Conservation (phyloP, 2,113 vertebrate genomes). For the Galbula dea region DNA sequence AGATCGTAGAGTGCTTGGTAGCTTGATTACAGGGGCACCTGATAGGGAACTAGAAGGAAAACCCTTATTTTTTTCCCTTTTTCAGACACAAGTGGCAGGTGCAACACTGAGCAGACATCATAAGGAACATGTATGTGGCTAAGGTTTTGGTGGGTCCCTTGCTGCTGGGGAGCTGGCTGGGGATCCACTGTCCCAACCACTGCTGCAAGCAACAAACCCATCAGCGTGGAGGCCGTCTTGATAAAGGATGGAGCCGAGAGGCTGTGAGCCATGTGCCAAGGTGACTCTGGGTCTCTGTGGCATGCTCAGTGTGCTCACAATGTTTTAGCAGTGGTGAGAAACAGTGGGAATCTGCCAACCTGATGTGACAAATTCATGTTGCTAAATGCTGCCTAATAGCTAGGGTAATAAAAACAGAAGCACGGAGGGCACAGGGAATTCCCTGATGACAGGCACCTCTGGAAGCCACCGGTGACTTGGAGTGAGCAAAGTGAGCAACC, state of each 20-base stretch:
- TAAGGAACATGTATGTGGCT: neutral
- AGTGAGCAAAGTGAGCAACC: fast-evolving
- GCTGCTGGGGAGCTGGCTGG: neutral
- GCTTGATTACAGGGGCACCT: neutral
- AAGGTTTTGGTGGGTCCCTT: neutral
- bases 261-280: fast-evolving
- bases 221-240: fast-evolving
- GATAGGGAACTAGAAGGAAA: neutral
- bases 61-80: neutral
- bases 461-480: neutral
- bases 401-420: neutral
- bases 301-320: neutral
- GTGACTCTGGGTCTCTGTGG: neutral
- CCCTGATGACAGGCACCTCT: neutral
- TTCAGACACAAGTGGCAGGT: neutral
- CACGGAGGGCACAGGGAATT: neutral
- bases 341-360: neutral
- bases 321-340: neutral
- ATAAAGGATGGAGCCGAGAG: neutral
- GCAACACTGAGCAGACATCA: neutral
- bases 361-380: neutral
- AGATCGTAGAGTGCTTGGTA: neutral
- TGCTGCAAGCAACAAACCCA: neutral
- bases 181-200: neutral
- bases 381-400: neutral